Conservation (phyloP, 2,888 invertebrate species). For the Ophonus ardosiacus region DNA sequence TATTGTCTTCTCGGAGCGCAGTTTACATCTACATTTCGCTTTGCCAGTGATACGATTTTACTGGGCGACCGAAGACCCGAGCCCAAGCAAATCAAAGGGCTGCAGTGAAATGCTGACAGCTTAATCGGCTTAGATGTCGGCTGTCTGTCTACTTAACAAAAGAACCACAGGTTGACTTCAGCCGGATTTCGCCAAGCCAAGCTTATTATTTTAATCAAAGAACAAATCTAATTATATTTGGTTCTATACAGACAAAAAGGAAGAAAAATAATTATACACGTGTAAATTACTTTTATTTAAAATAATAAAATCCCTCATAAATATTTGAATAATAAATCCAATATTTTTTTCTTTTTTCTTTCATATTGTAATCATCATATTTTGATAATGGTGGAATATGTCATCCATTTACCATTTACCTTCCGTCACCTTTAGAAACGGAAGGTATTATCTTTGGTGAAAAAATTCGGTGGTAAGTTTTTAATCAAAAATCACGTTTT, state of each 20-base stretch:
- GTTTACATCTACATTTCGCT: constrained; percentile 26
- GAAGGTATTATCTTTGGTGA: too few species aligned
- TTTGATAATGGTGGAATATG: too few species aligned
- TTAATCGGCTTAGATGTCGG: constrained; percentile 34
- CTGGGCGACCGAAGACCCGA: background rate
- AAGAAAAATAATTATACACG: background rate
- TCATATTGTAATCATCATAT: too few species aligned
- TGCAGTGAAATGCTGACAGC: constrained; percentile 34
- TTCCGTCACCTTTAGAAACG: too few species aligned
- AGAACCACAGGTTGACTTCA: constrained; percentile 30
- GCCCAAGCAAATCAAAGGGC: background rate
- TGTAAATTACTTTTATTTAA: background rate
- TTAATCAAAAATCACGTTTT: too few species aligned
- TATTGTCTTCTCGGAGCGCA: constrained; percentile 17
- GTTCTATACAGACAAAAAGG: background rate
- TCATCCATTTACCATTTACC: too few species aligned
- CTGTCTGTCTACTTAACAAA: constrained; percentile 43
- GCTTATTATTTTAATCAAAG: constrained; percentile 32
- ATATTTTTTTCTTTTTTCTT: too few species aligned
- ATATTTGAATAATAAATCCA: too few species aligned
- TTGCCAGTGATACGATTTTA: background rate
- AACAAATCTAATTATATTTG: constrained; percentile 26
- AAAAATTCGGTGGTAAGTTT: too few species aligned
- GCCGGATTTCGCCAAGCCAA: constrained; percentile 1
- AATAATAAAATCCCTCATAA: too few species aligned